phyloP scores from a whole-genome alignment of 2,113 vertebrate genomes.

The Mystacornis crossleyi region DNA sequence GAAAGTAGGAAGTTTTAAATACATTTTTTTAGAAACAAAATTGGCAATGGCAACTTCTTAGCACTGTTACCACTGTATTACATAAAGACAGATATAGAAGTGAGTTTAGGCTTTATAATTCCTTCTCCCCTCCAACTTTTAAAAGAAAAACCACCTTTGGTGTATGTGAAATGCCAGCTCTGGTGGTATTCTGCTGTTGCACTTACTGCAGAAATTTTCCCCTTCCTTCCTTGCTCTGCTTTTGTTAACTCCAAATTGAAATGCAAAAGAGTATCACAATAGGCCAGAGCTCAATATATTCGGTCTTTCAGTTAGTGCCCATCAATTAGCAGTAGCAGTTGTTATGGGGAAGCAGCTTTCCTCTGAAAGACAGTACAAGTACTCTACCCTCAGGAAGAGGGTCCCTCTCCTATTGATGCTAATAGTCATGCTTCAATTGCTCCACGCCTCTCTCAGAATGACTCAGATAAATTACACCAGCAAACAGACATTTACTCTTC shows the following conservation, averaged over 20 bases:
- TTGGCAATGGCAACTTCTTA: not conserved
- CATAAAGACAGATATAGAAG: not conserved
- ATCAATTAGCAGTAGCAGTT: not conserved
- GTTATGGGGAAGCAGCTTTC: not conserved
- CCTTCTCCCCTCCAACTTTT: not conserved
- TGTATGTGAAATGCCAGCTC: not conserved
- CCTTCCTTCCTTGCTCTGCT: not conserved
- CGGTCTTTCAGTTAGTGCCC: rapidly evolving
- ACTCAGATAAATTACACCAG: conserved; percentile 69
- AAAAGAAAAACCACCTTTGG: not conserved
- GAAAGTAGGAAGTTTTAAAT: not conserved
- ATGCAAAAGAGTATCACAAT: not conserved
- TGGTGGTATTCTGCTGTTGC: not conserved
- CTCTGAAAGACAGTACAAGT: not conserved
- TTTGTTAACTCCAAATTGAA: not conserved
- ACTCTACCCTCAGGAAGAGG: not conserved
- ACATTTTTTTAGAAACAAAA: not conserved
- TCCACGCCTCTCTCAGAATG: conserved; percentile 75
- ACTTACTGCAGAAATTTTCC: not conserved
- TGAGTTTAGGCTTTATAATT: not conserved
- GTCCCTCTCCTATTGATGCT: not conserved
- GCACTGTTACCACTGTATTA: not conserved
- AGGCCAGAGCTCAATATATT: not conserved
- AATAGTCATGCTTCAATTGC: conserved; percentile 36
- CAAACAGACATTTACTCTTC: conserved; percentile 53